Evolutionary conservation across 1,140 invertebrate genomes (phyloP).

Genomic region (Magallana angulata): DNA sequence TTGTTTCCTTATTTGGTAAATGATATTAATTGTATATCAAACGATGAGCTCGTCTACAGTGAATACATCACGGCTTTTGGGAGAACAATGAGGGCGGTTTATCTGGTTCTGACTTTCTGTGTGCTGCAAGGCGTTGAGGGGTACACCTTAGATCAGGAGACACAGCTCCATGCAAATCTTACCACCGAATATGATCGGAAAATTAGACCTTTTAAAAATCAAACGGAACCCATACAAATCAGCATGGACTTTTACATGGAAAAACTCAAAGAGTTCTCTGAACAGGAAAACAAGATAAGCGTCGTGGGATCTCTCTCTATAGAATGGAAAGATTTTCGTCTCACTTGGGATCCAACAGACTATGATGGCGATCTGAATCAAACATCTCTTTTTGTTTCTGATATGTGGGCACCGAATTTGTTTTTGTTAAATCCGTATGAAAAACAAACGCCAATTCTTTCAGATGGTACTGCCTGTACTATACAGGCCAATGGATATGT

Average conservation of each 20-base stretch:
- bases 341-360: conserved; percentile 24
- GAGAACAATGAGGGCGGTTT: too few relatives aligned
- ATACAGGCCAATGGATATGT: neutral
- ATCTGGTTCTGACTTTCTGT: neutral
- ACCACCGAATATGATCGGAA: neutral
- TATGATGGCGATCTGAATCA: conserved; percentile 14
- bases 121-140: neutral
- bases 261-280: conserved; percentile 16
- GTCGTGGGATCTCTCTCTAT: neutral
- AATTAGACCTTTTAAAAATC: neutral
- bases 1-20: too few relatives aligned
- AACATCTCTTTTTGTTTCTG: conserved; percentile 8
- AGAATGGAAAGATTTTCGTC: conserved; percentile 4
- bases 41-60: too few relatives aligned
- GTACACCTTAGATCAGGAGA: conserved; percentile 1
- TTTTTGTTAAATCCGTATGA: conserved; percentile 5
- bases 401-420: conserved; percentile 13
- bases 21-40: too few relatives aligned
- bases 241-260: neutral
- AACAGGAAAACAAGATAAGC: neutral
- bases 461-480: neutral
- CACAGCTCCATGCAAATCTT: neutral
- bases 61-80: too few relatives aligned
- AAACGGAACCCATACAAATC: neutral
- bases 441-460: neutral